Evolutionary conservation across 2,888 invertebrate genomes (phyloP), one percentile per base, ranked within the genome.

Genomic region (Hydropsyche betteni): DNA sequence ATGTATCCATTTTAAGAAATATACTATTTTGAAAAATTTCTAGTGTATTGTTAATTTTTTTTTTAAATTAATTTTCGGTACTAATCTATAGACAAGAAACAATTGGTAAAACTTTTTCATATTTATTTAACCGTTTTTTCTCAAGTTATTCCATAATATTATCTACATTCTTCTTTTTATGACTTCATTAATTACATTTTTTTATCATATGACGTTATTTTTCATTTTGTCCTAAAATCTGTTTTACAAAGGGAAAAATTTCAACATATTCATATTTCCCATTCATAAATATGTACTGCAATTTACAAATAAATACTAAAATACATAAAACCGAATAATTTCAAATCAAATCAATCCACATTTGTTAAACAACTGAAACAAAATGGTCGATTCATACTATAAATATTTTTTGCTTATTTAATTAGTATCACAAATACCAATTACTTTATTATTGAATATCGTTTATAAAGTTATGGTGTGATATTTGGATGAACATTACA

Each of bases 91-190:
- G 12, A 55, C 5, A 69, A 36, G 38, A 70, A 70, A 70, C 34
- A 70, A 70, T 12, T 70, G 36, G 14, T 70, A 36, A 73, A 73
- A 44, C 75, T 73, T 76, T 71, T 77, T 75, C 71, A 72, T 77
- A 68, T 77, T 73, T 75, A 77, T 77, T 77, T 75, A 76, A 77
- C 75, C 77, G 77, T 75, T 77, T 77, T 74, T 75, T 76, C 72
- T 73, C 51, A 77, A 64, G 75, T 77, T 77, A 77, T 77, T 77
- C 69, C 77, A 77, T 77, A 77, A 77, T 77, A 74, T 74, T 77
- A 77, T 77, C 77, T 77, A 77, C 77, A 77, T 75, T 77, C 77
- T 69, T 77, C 75, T 75, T 77, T 74, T 76, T 76, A 76, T 76
- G 74, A 74, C 52, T 58, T 74, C 74, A 77, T 69, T 75, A 77